Conservation (phyloP, 2,113 vertebrate genomes). For the Neotoma lepida region DNA sequence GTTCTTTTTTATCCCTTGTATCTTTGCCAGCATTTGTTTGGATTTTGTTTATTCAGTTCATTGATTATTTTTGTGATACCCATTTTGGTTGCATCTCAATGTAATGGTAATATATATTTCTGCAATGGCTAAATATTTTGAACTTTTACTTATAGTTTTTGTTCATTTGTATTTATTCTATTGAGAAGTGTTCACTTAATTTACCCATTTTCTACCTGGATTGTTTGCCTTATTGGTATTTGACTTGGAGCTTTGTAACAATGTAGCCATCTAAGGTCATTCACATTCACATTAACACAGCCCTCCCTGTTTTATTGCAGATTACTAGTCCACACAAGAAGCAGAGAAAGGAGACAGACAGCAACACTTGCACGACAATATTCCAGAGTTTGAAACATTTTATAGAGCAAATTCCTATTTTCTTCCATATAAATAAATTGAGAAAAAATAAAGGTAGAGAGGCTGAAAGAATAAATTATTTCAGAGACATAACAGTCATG, state of each 20-base stretch:
- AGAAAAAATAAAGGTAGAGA: neutral
- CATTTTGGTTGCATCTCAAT: neutral
- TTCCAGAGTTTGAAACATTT: neutral
- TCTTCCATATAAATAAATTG: neutral
- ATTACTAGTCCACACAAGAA: neutral
- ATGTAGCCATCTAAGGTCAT: neutral
- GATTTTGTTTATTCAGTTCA: neutral
- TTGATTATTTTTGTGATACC: neutral
- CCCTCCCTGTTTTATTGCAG: neutral
- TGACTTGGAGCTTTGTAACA: neutral
- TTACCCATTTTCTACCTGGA: neutral
- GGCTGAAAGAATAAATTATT: neutral
- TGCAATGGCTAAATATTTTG: neutral
- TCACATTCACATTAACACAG: neutral
- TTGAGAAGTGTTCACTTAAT: neutral
- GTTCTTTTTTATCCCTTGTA: neutral
- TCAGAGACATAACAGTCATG: neutral
- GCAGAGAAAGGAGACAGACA: neutral
- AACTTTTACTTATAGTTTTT: neutral
- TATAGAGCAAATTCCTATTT: slow-evolving; percentile 2
- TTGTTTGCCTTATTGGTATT: neutral
- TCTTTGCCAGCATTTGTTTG: neutral
- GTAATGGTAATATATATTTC: neutral
- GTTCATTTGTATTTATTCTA: neutral
- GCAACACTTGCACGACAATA: neutral